phyloP scores from a whole-genome alignment of 2,888 invertebrate species.

The Acrobeloides nanus region DNA sequence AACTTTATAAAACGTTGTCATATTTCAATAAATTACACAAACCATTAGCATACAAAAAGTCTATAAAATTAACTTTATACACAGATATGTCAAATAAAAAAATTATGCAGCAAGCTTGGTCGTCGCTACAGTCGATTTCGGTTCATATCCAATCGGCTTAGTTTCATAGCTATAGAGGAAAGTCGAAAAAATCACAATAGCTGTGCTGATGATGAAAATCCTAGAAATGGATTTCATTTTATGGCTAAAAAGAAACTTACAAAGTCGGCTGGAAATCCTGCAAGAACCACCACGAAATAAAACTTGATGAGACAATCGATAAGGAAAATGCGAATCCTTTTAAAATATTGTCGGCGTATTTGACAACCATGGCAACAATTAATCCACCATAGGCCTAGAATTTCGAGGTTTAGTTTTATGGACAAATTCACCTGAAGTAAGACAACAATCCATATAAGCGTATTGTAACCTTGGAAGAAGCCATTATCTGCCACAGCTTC shows the following conservation, averaged over 20 bases:
- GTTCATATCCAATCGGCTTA: too few species aligned
- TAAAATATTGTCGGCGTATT: slow-evolving; percentile 61
- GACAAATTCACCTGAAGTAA: slow-evolving; percentile 54
- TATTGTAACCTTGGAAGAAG: slow-evolving; percentile 59
- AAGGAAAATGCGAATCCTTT: slow-evolving; percentile 61
- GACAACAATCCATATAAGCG: slow-evolving; percentile 57
- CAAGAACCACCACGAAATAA: slow-evolving; percentile 58
- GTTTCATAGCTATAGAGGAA: slow-evolving; percentile 56
- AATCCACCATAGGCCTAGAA: slow-evolving; percentile 59
- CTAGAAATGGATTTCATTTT: slow-evolving; percentile 35
- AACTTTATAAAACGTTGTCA: too few species aligned
- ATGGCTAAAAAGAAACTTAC: slow-evolving; percentile 34
- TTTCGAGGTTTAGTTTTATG: background rate
- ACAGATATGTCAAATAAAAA: too few species aligned
- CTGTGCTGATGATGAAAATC: slow-evolving; percentile 56
- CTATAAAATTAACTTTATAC: too few species aligned
- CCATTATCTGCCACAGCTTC: slow-evolving; percentile 54
- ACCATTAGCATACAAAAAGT: too few species aligned
- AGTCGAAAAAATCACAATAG: slow-evolving; percentile 57
- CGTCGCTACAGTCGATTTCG: too few species aligned
- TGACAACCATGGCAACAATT: slow-evolving; percentile 60
- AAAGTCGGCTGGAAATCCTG: slow-evolving; percentile 56
- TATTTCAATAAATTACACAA: too few species aligned
- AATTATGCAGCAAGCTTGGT: too few species aligned
- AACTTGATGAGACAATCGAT: slow-evolving; percentile 59